These are phyloP conservation scores for Oreohelix idahoensis DNA, from an alignment of 1,140 invertebrate genomes.

Conservation along the genomic window DNA sequence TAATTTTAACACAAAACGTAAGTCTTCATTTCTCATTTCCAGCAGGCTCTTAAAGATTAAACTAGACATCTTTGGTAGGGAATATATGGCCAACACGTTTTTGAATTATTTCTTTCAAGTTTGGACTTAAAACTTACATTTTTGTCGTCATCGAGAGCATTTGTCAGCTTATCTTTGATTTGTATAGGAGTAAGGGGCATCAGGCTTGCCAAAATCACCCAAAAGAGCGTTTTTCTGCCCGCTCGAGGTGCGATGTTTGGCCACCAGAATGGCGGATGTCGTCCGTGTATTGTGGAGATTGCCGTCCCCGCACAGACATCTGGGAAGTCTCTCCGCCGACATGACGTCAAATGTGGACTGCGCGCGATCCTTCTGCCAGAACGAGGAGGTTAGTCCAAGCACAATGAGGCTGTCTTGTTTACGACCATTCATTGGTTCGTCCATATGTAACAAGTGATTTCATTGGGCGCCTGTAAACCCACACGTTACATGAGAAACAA, in stretches of 20 bases:
- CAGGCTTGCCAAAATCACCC: conserved; percentile 68
- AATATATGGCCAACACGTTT: neutral
- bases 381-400: neutral
- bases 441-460: neutral
- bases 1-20: no score
- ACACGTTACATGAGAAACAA: neutral
- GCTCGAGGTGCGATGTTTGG: conserved; percentile 67
- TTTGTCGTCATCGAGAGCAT: conserved; percentile 78
- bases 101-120: neutral
- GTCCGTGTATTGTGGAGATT: conserved; percentile 70
- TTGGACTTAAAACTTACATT: conserved; percentile 75
- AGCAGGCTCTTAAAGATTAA: neutral
- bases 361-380: conserved; percentile 10
- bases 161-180: conserved; percentile 79
- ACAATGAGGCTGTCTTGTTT: neutral
- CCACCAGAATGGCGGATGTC: conserved; percentile 73
- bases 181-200: conserved; percentile 78
- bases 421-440: neutral
- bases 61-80: neutral
- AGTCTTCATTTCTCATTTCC: neutral
- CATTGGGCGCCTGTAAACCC: neutral
- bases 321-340: conserved; percentile 70
- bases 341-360: conserved; percentile 69
- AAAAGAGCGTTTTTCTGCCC: conserved; percentile 65
- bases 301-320: conserved; percentile 70